Conservation (phyloP, 2,113 vertebrate genomes). For the Onychostruthus taczanowskii region DNA sequence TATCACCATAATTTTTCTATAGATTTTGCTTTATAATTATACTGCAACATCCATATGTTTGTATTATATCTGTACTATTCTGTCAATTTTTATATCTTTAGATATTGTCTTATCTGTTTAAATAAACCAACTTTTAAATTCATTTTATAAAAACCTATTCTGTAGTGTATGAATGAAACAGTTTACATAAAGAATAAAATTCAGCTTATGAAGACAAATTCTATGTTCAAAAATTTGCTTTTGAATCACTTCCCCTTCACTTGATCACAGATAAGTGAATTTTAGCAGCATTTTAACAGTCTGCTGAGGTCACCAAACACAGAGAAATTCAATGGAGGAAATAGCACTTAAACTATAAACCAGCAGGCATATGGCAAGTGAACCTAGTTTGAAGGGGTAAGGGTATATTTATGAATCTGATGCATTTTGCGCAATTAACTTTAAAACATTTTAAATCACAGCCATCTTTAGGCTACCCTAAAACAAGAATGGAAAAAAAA, state of each 20-base stretch:
- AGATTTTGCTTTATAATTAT: not conserved
- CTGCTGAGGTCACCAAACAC: not conserved
- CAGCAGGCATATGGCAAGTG: not conserved
- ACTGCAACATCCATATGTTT: not conserved
- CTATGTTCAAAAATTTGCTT: not conserved
- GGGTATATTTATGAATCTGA: not conserved
- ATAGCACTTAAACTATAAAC: not conserved
- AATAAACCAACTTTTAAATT: not conserved
- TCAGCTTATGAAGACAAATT: not conserved
- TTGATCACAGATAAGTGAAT: not conserved
- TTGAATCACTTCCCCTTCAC: not conserved
- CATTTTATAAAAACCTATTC: not conserved
- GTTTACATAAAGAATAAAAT: not conserved
- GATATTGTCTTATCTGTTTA: not conserved
- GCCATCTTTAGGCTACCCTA: not conserved
- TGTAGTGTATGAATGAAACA: not conserved
- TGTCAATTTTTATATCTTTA: not conserved
- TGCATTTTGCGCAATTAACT: not conserved
- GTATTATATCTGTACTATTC: not conserved
- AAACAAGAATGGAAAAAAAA: not conserved
- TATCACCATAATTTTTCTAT: not conserved
- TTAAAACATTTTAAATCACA: not conserved
- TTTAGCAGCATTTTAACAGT: not conserved
- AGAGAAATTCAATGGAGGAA: not conserved
- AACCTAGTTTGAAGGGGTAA: not conserved